These are phyloP conservation scores for Antheraea assamensis DNA, from an alignment of 2,888 invertebrate genomes.

Conservation along the genomic window DNA sequence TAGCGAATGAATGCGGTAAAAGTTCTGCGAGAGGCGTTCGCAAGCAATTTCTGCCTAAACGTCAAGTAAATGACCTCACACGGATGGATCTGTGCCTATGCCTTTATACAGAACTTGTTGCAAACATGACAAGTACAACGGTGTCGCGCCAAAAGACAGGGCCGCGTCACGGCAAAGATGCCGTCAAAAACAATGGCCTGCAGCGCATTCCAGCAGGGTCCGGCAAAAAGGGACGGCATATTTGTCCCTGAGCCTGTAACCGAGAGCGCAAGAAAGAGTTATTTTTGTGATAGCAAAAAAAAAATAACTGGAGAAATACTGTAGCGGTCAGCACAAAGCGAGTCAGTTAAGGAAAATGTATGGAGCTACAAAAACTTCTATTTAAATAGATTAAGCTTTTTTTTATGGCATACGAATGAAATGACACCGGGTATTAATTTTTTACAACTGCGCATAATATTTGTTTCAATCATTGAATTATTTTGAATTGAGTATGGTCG, in stretches of 20 bases:
- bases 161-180: slow-evolving; percentile 13
- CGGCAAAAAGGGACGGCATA: slow-evolving; percentile 29
- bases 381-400: not conserved
- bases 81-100: not conserved
- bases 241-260: slow-evolving; percentile 28
- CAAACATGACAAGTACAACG: not conserved
- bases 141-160: slow-evolving; percentile 8
- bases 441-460: no score
- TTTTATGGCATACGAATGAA: not conserved
- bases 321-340: slow-evolving; percentile 51
- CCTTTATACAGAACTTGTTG: not conserved
- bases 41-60: no score
- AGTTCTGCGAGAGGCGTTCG: no score
- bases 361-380: slow-evolving; percentile 17
- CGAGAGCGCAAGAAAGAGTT: slow-evolving; percentile 38
- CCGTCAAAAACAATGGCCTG: slow-evolving; percentile 23
- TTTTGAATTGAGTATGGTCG: no score
- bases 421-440: no score
- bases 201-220: slow-evolving; percentile 14
- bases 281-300: slow-evolving; percentile 46
- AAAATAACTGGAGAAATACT: slow-evolving; percentile 41
- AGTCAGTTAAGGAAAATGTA: slow-evolving; percentile 28
- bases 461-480: no score
- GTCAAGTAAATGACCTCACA: not conserved
- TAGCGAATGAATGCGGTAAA: no score